These are phyloP conservation scores for Deilephila elpenor DNA, from an alignment of 2,888 invertebrate species.

Conservation along the genomic window DNA sequence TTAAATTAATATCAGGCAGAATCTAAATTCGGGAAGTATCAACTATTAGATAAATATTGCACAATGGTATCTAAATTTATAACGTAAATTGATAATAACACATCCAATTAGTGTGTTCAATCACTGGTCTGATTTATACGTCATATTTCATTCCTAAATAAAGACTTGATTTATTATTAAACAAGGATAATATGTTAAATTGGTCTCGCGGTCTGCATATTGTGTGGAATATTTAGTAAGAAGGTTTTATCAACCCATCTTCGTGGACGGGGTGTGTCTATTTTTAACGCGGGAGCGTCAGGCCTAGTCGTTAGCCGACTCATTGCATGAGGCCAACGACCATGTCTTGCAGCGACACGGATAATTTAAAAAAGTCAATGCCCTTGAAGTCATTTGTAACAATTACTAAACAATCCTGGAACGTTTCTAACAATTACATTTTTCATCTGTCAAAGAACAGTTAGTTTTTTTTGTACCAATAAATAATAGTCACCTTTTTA, in stretches of 20 bases:
- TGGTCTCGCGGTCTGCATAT: not conserved
- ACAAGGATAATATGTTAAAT: no score
- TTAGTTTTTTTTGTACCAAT: not conserved
- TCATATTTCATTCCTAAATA: no score
- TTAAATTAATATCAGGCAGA: not conserved
- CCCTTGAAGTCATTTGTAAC: slow-evolving; percentile 48
- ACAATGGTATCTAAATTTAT: not conserved
- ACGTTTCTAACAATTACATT: slow-evolving; percentile 10
- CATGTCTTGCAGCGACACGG: slow-evolving; percentile 66
- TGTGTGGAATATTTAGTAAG: not conserved
- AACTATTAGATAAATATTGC: not conserved
- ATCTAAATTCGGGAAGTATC: not conserved
- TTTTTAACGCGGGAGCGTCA: slow-evolving; percentile 63
- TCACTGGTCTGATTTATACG: not conserved
- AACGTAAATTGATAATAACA: not conserved
- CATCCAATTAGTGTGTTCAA: not conserved
- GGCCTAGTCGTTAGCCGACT: slow-evolving; percentile 54
- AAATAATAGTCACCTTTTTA: not conserved
- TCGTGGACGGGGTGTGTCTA: slow-evolving; percentile 60
- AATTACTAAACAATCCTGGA: slow-evolving; percentile 28
- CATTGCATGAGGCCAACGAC: slow-evolving; percentile 69
- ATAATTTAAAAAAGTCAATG: slow-evolving; percentile 75
- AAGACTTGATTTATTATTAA: no score
- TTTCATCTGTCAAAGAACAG: not conserved
- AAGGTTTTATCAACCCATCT: slow-evolving; percentile 42